Percentiles rank a stretch among this genome's conserved stretches.
These are phyloP conservation scores for Cistogaster globosa DNA, from an alignment of 2,888 invertebrate genomes.

Conservation along the genomic window DNA sequence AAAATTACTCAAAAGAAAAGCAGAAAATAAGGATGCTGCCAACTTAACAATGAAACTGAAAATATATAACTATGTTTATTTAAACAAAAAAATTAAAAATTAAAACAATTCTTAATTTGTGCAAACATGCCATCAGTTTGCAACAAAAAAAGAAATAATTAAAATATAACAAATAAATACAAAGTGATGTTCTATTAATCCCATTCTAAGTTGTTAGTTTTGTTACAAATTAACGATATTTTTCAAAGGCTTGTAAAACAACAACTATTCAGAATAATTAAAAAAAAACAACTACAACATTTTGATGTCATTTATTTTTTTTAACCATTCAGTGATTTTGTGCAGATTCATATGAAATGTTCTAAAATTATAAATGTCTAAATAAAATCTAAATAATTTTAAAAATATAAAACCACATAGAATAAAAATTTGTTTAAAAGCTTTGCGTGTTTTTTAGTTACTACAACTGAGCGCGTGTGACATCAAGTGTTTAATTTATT, in stretches of 20 bases:
- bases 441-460: constrained; percentile 65
- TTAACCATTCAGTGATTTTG: constrained; percentile 57
- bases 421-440: neutral
- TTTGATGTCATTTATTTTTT: constrained; percentile 41
- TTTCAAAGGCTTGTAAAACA: constrained; percentile 21
- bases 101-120: neutral
- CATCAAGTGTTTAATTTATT: constrained; percentile 73
- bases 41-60: neutral
- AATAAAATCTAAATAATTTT: constrained; percentile 1
- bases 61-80: neutral
- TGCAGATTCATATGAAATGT: constrained; percentile 32
- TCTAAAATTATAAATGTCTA: constrained; percentile 6
- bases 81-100: no score
- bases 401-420: neutral
- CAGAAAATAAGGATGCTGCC: constrained; percentile 41
- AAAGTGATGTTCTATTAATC: constrained; percentile 47
- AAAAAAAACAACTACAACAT: constrained; percentile 1
- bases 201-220: neutral
- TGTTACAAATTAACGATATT: constrained; percentile 4
- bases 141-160: neutral
- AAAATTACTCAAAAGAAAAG: neutral
- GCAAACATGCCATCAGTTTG: constrained; percentile 38
- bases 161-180: neutral
- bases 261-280: constrained; percentile 7
- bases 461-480: constrained; percentile 70